A percentile compares a stretch with the other conserved stretches of the same genome.
phyloP scores from a whole-genome alignment of 2,888 invertebrate genomes.

The Mycalesis mineus region DNA sequence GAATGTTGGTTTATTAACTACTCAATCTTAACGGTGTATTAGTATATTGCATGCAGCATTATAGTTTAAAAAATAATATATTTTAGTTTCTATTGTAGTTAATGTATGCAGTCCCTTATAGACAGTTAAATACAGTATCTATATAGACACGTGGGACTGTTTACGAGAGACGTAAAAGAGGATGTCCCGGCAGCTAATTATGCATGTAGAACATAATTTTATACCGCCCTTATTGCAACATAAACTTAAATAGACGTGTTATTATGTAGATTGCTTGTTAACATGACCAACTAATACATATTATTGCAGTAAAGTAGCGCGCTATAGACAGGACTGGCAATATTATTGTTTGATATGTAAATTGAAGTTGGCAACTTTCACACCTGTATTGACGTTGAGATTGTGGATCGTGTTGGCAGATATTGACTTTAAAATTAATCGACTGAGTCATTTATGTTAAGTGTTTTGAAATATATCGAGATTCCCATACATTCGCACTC shows the following conservation, averaged over 20 bases:
- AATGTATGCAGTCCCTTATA: background rate
- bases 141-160: constrained; percentile 8
- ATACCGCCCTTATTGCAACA: constrained; percentile 18
- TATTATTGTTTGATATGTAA: constrained; percentile 24
- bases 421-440: constrained; percentile 11
- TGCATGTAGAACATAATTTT: constrained; percentile 17
- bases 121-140: constrained; percentile 1
- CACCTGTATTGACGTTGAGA: constrained; percentile 10
- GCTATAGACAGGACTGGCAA: constrained; percentile 20
- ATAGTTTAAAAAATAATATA: background rate
- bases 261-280: constrained; percentile 28
- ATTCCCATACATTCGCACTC: background rate
- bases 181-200: constrained; percentile 24
- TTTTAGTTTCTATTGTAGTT: background rate
- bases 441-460: background rate
- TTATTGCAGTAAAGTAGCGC: constrained; percentile 28
- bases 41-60: too few species aligned
- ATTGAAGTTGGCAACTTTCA: constrained; percentile 20
- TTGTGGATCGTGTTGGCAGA: constrained; percentile 1
- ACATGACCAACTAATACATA: constrained; percentile 28
- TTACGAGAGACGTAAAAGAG: constrained; percentile 22
- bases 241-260: constrained; percentile 27
- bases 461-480: background rate
- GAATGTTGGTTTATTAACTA: too few species aligned
- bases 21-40: too few species aligned